Evolutionary conservation across 2,888 invertebrate species (phyloP).

Genomic region (Pristionchus entomophagus): DNA sequence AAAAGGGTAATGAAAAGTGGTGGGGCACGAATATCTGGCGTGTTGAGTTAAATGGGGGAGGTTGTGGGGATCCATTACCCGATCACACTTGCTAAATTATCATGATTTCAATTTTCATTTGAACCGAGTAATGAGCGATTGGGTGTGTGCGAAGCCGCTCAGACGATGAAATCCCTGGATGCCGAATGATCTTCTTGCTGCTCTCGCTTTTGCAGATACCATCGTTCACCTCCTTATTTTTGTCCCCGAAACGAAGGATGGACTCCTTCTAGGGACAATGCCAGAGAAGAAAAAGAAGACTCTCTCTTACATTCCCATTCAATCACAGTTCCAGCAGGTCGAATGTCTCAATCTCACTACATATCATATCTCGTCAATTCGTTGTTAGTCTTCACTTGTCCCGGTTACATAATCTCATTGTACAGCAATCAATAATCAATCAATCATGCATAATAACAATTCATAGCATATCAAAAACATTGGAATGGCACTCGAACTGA

Average conservation of each 20-base stretch:
- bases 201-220: slow-evolving; percentile 61
- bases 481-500: neutral
- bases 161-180: slow-evolving; percentile 57
- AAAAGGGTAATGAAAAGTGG: no score
- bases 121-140: no score
- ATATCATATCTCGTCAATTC: neutral
- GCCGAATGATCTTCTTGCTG: slow-evolving; percentile 64
- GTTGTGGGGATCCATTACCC: no score
- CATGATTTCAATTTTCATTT: no score
- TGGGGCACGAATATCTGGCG: no score
- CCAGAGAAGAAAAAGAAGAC: slow-evolving; percentile 55
- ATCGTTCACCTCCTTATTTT: slow-evolving; percentile 63
- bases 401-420: slow-evolving; percentile 32
- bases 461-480: neutral
- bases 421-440: no score
- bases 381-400: neutral
- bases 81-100: no score
- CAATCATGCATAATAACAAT: neutral
- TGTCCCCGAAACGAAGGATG: slow-evolving; percentile 71
- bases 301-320: neutral
- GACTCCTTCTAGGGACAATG: slow-evolving; percentile 61
- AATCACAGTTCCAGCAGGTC: neutral
- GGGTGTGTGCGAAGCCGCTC: no score
- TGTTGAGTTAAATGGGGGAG: no score
- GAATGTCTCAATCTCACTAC: neutral